Evolutionary conservation across 35 echinoderm and acorn worm species (phyloP), one percentile per base, ranked within the genome.

Genomic region (Apostichopus parvimensis): DNA sequence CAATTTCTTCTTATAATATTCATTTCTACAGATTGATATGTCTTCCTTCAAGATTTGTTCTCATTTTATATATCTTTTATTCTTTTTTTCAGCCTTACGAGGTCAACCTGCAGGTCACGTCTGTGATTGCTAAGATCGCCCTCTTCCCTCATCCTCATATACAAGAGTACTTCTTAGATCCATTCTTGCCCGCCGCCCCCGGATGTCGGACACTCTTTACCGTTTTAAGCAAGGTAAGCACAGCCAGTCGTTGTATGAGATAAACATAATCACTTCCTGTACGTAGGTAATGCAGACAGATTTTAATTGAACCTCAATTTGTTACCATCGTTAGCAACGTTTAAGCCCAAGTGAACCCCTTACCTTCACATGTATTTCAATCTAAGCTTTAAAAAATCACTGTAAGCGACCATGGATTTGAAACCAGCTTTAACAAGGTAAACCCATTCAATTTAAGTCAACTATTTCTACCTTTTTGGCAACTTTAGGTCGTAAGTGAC

Each of bases 31-130:
- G 6, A 20, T 75, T 75, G 6, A 2, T 14, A 75, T 18, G 17
- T n/a, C n/a, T 22, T 20, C 1, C 20, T n/a, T n/a, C 71, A 75
- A 75, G 18, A 68, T 9, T n/a, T 17, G 34, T 56, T 26, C 54
- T 13, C 6, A 53, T 82, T n/a, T 82, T 82, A 18, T 45, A 45
- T 45, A 4, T 45, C 34, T 45, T 45, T 45, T 6, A 6, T 55
- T 84, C 58, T 59, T 3, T 88, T 13, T 23, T 59, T 26, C 87
- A 98, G 97, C 95, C 97, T 12, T 98, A 98, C 34, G 97, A 98
- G 68, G 96, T 98, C 86, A 98, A 95, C 88, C 95, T 98, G 4
- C 97, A 98, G 91, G 91, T 98, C 59, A 98, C 97, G 73, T 95
- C 95, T 13, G 93, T 98, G 5, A 92, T 98, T 12, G 57, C 97